A percentile compares a stretch with the other conserved stretches of the same genome.
These are phyloP conservation scores for Butorides virescens DNA, from an alignment of 2,113 vertebrate genomes.

Conservation along the genomic window DNA sequence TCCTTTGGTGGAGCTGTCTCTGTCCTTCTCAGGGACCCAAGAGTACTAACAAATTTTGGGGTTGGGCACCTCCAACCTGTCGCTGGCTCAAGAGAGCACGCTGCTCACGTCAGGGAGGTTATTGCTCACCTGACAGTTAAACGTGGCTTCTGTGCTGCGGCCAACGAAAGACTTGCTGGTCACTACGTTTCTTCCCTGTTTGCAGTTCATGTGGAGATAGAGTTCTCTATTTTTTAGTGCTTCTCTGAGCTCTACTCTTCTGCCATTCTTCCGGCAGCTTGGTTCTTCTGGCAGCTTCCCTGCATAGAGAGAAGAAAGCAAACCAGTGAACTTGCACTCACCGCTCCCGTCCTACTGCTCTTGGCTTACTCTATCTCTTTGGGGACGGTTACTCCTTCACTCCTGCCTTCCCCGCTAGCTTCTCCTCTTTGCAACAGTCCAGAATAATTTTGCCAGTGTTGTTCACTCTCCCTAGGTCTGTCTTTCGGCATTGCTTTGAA, in stretches of 20 bases:
- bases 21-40: background rate
- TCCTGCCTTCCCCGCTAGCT: background rate
- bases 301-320: background rate
- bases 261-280: background rate
- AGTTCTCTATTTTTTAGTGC: background rate
- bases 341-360: background rate
- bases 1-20: background rate
- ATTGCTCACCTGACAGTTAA: background rate
- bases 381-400: background rate
- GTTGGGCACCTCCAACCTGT: background rate
- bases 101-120: background rate
- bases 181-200: background rate
- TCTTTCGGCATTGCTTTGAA: background rate
- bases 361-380: background rate
- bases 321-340: background rate
- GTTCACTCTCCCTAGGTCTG: background rate
- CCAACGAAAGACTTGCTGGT: background rate
- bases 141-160: background rate
- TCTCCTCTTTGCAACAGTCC: background rate
- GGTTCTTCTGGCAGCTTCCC: background rate
- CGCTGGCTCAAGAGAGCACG: rapidly evolving
- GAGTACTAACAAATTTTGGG: background rate
- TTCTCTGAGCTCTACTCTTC: background rate
- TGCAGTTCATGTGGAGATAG: background rate
- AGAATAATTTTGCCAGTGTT: background rate